A percentile compares a stretch with the other conserved stretches of the same genome.
phyloP scores from a whole-genome alignment of 2,888 invertebrate genomes.

The Strigamia maritima region DNA sequence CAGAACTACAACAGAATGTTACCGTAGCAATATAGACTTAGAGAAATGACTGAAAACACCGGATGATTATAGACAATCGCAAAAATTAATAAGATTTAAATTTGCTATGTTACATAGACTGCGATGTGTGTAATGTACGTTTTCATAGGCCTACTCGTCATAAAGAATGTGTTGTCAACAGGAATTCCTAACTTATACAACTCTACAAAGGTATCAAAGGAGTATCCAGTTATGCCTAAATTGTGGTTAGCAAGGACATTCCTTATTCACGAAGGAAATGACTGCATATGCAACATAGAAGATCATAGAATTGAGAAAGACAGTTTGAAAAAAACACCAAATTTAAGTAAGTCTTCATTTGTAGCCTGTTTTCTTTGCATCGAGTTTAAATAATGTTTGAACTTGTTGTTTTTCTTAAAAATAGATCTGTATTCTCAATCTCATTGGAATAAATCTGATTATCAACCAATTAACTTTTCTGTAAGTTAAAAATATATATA shows the following conservation, averaged over 20 bases:
- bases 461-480: not conserved
- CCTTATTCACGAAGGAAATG: constrained; percentile 11
- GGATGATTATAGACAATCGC: not conserved
- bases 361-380: not conserved
- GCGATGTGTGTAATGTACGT: constrained; percentile 2
- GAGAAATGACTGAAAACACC: not conserved
- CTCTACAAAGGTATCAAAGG: not conserved
- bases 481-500: not conserved
- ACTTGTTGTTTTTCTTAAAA: not conserved
- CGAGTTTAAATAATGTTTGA: not conserved
- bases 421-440: not conserved
- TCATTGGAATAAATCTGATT: not conserved
- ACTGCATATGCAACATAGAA: not conserved
- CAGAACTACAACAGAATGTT: not conserved
- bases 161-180: not conserved
- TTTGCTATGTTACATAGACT: constrained; percentile 2
- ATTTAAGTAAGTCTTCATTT: not conserved
- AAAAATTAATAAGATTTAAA: not conserved
- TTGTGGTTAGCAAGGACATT: constrained; percentile 10
- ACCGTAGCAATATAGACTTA: not conserved
- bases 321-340: not conserved
- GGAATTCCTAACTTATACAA: not conserved
- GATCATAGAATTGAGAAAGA: not conserved
- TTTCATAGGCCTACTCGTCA: not conserved
- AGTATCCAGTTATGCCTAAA: constrained; percentile 7